phyloP scores from a whole-genome alignment of 1,140 invertebrate genomes.

The Araneus ventricosus region DNA sequence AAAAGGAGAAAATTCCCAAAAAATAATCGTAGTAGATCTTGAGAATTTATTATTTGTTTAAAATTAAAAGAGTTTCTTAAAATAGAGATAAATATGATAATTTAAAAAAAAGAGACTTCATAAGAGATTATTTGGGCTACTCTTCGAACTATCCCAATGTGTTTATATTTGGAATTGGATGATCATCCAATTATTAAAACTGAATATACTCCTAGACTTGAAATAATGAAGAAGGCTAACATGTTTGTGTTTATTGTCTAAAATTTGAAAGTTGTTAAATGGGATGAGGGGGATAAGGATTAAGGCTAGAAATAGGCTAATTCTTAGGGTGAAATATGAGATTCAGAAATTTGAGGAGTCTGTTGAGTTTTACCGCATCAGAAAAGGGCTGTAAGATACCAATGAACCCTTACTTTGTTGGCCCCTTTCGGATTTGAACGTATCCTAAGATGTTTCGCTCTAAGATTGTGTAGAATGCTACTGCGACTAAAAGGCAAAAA shows the following conservation, averaged over 20 bases:
- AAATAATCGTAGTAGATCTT: conserved; percentile 81
- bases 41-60: conserved; percentile 78
- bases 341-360: conserved; percentile 82
- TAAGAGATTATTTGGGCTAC: conserved; percentile 86
- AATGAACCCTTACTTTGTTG: conserved; percentile 84
- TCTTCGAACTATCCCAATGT: conserved; percentile 84
- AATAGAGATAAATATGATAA: conserved; percentile 82
- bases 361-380: conserved; percentile 84
- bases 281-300: conserved; percentile 82
- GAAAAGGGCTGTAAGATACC: conserved; percentile 85
- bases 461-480: conserved; percentile 86
- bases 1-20: conserved; percentile 81
- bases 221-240: conserved; percentile 82
- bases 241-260: conserved; percentile 81
- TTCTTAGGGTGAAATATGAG: conserved; percentile 82
- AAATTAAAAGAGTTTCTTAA: conserved; percentile 80
- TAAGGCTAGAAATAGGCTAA: conserved; percentile 82
- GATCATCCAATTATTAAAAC: conserved; percentile 84
- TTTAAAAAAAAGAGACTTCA: conserved; percentile 84
- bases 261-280: conserved; percentile 79
- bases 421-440: conserved; percentile 86
- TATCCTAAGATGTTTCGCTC: conserved; percentile 86
- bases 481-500: conserved; percentile 83
- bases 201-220: conserved; percentile 83
- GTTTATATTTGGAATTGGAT: conserved; percentile 85